Evolutionary conservation across 2,113 vertebrate species (phyloP), one percentile per base, ranked within the genome.

Genomic region (Neofelis nebulosa): DNA sequence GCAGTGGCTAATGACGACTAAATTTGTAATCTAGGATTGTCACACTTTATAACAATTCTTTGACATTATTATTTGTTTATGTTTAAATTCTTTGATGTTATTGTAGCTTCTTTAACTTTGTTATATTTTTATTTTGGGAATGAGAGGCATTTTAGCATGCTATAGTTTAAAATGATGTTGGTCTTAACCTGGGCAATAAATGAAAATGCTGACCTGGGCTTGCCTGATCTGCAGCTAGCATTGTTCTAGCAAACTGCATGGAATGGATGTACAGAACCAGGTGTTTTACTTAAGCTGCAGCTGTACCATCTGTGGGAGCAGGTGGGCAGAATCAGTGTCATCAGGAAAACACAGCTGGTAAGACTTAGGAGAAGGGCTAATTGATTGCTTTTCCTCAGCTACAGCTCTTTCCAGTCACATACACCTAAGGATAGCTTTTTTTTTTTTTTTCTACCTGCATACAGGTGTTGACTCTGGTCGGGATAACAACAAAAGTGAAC

Each of bases 331-430:
- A 80, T 95, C 88, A 76, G 81, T 91, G 52, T 68, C 71, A 3
- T 91, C 85, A 88, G 95, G 94, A 98, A 98, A 98, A 98, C 97
- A 98, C 98, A 99, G 98, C 98, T 99, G 98, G 97, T 97, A 79
- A 89, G 29, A 97, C 95, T 97, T 97, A 78, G 71, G 94, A 98
- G 93, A 97, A 98, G 94, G 98, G 33, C 3, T 91, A 92, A 96
- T 33, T 48, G 91, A 90, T 97, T 96, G 18, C 16, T 91, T 98
- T 98, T 98, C 98, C 93, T 98, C 93, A 82, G 91, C 93, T 79
- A 63, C 9, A 95, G 94, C 33, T 9, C 41, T 88, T 81, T 85
- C 74, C 7, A 8, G 3, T 80, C 0, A 0, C 41, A 1, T 2
- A 92, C 0, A 6, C 66, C 25, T 95, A 89, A 97, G 29, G 48